Conservation (phyloP, 1,140 invertebrate genomes). For the Aphidius gifuensis region DNA sequence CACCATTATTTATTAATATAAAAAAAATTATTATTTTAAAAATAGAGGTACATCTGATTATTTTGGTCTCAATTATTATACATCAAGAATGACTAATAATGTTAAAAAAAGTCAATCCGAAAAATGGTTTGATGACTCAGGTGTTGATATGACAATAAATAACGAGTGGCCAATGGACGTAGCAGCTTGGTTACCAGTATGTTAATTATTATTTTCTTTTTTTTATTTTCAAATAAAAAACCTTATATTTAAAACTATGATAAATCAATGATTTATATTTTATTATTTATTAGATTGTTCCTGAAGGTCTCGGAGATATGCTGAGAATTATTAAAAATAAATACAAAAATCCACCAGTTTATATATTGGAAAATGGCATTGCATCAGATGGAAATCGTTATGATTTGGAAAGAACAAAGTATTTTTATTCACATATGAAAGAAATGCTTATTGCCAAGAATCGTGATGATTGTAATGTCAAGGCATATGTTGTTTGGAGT, state of each 20-base stretch:
- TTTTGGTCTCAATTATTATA: constrained; percentile 61
- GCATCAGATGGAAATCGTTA: constrained; percentile 59
- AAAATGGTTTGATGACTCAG: constrained; percentile 32
- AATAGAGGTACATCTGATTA: constrained; percentile 3
- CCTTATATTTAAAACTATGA: no score
- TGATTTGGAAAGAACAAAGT: constrained; percentile 52
- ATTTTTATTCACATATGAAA: constrained; percentile 45
- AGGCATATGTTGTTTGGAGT: background rate
- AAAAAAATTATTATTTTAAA: no score
- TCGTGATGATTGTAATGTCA: constrained; percentile 16
- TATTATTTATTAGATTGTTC: constrained; percentile 45
- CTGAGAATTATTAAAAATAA: constrained; percentile 67
- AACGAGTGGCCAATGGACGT: background rate
- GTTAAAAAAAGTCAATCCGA: constrained; percentile 28
- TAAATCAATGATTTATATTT: no score
- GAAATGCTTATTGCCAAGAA: constrained; percentile 19
- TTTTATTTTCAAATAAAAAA: no score
- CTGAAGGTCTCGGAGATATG: constrained; percentile 66
- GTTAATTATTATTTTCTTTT: no score
- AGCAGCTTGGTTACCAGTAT: background rate
- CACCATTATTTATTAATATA: background rate
- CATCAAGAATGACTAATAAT: constrained; percentile 38
- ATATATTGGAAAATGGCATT: constrained; percentile 74
- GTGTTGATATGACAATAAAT: constrained; percentile 16
- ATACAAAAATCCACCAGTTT: constrained; percentile 66